A percentile compares a stretch with the other conserved stretches of the same genome.
These are phyloP conservation scores for Falco biarmicus DNA, from an alignment of 2,797 vertebrate species.

Conservation along the genomic window DNA sequence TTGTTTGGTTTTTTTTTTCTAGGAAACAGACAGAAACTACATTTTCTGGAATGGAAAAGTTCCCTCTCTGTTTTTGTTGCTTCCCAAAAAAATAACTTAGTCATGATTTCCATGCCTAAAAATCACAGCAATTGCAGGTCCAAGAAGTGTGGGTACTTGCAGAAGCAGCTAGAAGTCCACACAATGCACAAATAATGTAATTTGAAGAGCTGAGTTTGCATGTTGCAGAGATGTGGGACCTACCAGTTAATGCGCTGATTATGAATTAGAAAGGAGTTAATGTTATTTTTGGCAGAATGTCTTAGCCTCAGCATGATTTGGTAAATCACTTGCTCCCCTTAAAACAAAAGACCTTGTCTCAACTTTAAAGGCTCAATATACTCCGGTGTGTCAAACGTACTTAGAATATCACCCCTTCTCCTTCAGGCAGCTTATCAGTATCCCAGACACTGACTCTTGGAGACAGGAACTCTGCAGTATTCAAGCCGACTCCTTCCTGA, in stretches of 20 bases:
- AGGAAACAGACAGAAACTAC: neutral
- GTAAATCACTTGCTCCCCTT: neutral
- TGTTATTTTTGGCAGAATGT: neutral
- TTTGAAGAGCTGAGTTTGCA: neutral
- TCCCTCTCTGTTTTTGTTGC: neutral
- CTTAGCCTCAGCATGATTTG: neutral
- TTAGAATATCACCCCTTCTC: neutral
- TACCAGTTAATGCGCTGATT: neutral
- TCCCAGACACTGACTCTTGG: neutral
- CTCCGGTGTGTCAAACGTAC: neutral
- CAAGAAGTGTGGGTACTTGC: fast-evolving
- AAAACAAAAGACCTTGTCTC: constrained; percentile 29
- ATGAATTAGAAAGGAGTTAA: neutral
- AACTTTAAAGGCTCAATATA: neutral
- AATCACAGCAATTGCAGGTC: neutral
- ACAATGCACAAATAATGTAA: neutral
- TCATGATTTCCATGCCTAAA: neutral
- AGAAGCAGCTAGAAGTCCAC: neutral
- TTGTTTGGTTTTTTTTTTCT: neutral
- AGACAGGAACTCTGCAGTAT: neutral
- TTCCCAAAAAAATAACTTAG: neutral
- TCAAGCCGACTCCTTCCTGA: neutral
- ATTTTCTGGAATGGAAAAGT: neutral
- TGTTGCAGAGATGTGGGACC: neutral
- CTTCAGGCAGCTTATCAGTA: neutral